Evolutionary conservation across 2,113 vertebrate species (phyloP).

Genomic region (Pica pica): DNA sequence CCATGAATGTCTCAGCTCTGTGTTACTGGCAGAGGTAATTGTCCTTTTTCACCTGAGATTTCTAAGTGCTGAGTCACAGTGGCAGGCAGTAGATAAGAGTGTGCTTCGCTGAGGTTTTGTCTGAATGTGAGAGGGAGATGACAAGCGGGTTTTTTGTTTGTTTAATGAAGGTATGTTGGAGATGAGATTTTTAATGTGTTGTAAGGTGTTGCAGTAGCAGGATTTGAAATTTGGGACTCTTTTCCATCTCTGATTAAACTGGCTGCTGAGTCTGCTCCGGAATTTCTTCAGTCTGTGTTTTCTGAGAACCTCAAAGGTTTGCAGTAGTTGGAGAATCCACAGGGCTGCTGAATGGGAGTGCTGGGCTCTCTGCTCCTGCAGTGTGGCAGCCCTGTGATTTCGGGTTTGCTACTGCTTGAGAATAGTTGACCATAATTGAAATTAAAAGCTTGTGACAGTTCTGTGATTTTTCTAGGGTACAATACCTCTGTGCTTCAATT

Average conservation of each 20-base stretch:
- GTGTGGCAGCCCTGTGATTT: background rate
- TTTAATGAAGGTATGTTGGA: background rate
- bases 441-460: background rate
- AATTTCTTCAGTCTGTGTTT: background rate
- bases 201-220: background rate
- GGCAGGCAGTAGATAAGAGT: background rate
- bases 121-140: background rate
- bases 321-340: background rate
- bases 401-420: background rate
- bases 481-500: background rate
- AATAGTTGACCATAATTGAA: background rate
- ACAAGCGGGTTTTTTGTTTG: background rate
- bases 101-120: background rate
- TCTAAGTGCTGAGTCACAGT: background rate
- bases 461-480: background rate
- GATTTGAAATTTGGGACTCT: background rate
- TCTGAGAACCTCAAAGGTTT: background rate
- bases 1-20: too few relatives aligned
- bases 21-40: background rate
- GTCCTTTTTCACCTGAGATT: background rate
- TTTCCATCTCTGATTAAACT: background rate
- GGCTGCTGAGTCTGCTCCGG: background rate
- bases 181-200: background rate
- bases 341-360: background rate
- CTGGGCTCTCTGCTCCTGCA: background rate